Conservation (phyloP, 2,113 vertebrate species). For the Glaucomys volans region DNA sequence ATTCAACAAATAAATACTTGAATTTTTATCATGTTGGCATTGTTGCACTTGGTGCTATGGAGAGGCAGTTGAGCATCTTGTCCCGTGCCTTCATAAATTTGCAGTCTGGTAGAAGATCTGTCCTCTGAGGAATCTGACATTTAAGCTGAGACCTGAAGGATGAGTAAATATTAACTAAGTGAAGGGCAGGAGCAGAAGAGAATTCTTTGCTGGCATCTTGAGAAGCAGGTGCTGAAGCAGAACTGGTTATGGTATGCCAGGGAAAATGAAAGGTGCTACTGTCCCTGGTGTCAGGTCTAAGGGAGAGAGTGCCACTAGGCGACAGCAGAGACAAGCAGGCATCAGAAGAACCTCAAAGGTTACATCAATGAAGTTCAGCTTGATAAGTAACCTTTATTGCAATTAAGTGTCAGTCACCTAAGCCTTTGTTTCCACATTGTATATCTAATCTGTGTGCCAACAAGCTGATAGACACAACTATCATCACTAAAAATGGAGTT, state of each 20-base stretch:
- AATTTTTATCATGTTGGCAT: background rate
- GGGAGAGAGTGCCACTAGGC: background rate
- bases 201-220: background rate
- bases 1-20: background rate
- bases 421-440: background rate
- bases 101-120: background rate
- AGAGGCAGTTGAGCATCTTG: background rate
- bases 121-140: constrained; percentile 47
- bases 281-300: background rate
- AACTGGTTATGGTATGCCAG: background rate
- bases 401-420: background rate
- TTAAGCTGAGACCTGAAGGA: constrained; percentile 11
- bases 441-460: background rate
- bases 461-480: background rate
- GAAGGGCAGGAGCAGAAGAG: background rate
- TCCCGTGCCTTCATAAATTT: background rate
- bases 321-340: background rate
- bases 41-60: background rate
- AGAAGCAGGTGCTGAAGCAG: background rate
- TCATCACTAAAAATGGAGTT: background rate
- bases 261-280: background rate
- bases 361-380: background rate
- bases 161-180: constrained; percentile 55
- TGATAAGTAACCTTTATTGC: background rate
- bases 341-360: background rate